Conservation (phyloP, 2,797 vertebrate species). For the Sebastes variabilis region DNA sequence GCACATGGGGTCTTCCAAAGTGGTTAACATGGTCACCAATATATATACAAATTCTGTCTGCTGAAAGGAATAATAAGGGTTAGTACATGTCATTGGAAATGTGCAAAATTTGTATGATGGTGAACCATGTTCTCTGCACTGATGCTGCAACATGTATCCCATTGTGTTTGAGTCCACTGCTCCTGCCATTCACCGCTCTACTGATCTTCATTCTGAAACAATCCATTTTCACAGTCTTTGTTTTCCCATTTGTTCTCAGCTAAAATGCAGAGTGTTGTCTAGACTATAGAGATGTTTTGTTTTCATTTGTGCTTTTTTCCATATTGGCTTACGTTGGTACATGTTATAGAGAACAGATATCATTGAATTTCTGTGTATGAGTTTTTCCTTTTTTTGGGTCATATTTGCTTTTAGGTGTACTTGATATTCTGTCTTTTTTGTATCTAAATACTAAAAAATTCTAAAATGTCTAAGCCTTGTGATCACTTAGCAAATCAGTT, state of each 20-base stretch:
- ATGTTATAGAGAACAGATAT: slow-evolving; percentile 97
- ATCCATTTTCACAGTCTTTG: slow-evolving; percentile 88
- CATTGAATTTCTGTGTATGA: slow-evolving; percentile 98
- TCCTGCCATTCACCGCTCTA: slow-evolving; percentile 75
- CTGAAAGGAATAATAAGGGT: slow-evolving; percentile 52
- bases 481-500: slow-evolving; percentile 36
- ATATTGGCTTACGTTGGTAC: slow-evolving; percentile 85
- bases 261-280: slow-evolving; percentile 79
- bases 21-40: slow-evolving; percentile 86
- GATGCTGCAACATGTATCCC: slow-evolving; percentile 94
- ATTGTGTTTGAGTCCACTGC: slow-evolving; percentile 60
- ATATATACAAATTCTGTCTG: slow-evolving; percentile 87
- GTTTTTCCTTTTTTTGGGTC: slow-evolving; percentile 67
- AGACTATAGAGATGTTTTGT: slow-evolving; percentile 76
- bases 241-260: slow-evolving; percentile 71
- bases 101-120: slow-evolving; percentile 88
- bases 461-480: slow-evolving; percentile 52
- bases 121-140: slow-evolving; percentile 88
- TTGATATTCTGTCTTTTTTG: slow-evolving; percentile 78
- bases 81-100: slow-evolving; percentile 60
- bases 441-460: slow-evolving; percentile 61
- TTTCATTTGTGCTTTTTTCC: slow-evolving; percentile 60
- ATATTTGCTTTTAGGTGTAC: slow-evolving; percentile 79
- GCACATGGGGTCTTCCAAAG: slow-evolving; percentile 90
- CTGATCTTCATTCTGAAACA: slow-evolving; percentile 79